Conservation (phyloP, 2,797 vertebrate species). For the Coluber constrictor region DNA sequence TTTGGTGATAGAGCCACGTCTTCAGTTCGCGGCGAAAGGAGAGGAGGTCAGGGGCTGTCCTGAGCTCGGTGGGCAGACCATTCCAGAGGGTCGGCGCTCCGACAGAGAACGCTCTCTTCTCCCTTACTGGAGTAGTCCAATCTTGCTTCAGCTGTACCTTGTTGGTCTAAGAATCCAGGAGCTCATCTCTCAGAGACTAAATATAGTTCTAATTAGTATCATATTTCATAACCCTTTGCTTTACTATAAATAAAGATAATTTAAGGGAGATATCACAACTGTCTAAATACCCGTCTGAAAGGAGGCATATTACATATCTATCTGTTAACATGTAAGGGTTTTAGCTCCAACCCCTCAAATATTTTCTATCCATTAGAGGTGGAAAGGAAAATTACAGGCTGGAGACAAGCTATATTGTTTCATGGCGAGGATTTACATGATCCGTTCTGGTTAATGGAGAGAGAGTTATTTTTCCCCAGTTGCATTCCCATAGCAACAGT, state of each 20-base stretch:
- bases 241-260: slow-evolving; percentile 44
- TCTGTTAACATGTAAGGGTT: slow-evolving; percentile 51
- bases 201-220: not conserved
- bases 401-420: slow-evolving; percentile 43
- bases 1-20: no score
- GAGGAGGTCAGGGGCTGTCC: no score
- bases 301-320: slow-evolving; percentile 35
- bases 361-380: slow-evolving; percentile 53
- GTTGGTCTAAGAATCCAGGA: not conserved
- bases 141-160: not conserved
- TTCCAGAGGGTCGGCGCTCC: no score
- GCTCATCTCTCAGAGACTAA: not conserved
- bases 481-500: slow-evolving; percentile 61
- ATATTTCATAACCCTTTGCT: slow-evolving; percentile 12
- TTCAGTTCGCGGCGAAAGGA: no score
- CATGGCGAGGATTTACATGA: slow-evolving; percentile 55
- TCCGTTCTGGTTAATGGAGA: slow-evolving; percentile 46
- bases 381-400: slow-evolving; percentile 58
- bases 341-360: slow-evolving; percentile 32
- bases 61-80: no score
- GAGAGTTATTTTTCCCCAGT: slow-evolving; percentile 28
- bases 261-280: slow-evolving; percentile 18
- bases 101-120: no score
- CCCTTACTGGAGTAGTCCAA: not conserved
- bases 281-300: slow-evolving; percentile 45